These are phyloP conservation scores for Cnemophilus loriae DNA, from an alignment of 2,113 vertebrate genomes.

Conservation along the genomic window DNA sequence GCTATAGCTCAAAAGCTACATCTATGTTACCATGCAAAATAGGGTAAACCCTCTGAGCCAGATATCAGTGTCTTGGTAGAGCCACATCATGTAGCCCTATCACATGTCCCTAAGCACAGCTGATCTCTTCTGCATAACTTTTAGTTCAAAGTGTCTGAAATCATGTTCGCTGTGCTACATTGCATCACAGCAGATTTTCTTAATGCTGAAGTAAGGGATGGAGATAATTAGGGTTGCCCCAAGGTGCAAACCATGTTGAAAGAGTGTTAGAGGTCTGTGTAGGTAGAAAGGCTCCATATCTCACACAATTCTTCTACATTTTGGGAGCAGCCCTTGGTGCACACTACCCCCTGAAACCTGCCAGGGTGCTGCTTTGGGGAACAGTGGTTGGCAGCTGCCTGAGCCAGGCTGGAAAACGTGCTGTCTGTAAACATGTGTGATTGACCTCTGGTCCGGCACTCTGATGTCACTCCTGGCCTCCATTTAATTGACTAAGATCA, in stretches of 20 bases:
- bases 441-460: rapidly evolving
- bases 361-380: neutral
- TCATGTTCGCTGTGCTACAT: neutral
- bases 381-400: rapidly evolving
- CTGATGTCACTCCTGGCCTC: neutral
- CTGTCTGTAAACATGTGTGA: neutral
- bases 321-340: neutral
- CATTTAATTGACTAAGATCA: neutral
- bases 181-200: neutral
- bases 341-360: rapidly evolving
- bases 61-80: neutral
- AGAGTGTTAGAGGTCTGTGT: neutral
- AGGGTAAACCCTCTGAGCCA: neutral
- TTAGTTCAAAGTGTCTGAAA: neutral
- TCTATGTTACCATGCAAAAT: neutral
- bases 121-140: neutral
- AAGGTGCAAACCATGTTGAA: neutral
- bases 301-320: neutral
- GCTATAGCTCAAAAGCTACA: neutral
- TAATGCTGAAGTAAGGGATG: neutral
- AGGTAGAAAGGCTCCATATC: neutral
- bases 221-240: neutral
- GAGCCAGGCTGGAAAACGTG: neutral
- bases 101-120: neutral
- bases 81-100: neutral